Evolutionary conservation across 1,140 invertebrate genomes (phyloP), one percentile per base, ranked within the genome.

Genomic region (Stegodyphus dumicola): DNA sequence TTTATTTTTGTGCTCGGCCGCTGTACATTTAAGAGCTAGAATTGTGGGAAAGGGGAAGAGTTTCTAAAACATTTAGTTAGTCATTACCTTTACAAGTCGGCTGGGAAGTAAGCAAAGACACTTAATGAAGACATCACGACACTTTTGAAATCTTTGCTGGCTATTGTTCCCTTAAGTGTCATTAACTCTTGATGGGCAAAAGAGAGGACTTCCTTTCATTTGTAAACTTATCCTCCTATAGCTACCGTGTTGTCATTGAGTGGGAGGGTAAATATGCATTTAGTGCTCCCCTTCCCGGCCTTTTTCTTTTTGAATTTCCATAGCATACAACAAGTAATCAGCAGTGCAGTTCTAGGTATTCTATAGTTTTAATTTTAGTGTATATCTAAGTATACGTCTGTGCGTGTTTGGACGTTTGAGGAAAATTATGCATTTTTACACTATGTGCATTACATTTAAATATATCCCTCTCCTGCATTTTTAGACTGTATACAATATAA

Each of bases 151-250:
- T 81, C 70, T 81, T 71, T 70, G 54, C 71, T 49, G 81, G 10
- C 81, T 64, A 85, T 85, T 85, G 81, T 85, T 85, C 81, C 69
- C 60, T 49, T 85, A 85, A 85, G 81, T 85, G 81, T 85, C 81
- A 85, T 85, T 85, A 85, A 60, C 53, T 53, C 71, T 83, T 83
- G 80, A 83, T 83, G 81, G 81, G 18, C 11, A 0, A 33, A 15
- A 49, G 53, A 69, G 81, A n/a, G 54, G 69, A 81, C 69, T 56
- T 81, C 67, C 70, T 65, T 51, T 64, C 54, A 65, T 70, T 81
- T 81, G 70, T 81, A 81, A 81, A 66, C 67, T 51, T 5, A 74
- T 67, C 65, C 65, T n/a, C 7, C 17, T 17, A n/a, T 67, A 17
- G 11, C 17, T 67, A n/a, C n/a, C 17, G 65, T 60, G 56, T 60